These are phyloP conservation scores for Apis dorsata DNA, from an alignment of 1,140 invertebrate genomes.

Conservation along the genomic window DNA sequence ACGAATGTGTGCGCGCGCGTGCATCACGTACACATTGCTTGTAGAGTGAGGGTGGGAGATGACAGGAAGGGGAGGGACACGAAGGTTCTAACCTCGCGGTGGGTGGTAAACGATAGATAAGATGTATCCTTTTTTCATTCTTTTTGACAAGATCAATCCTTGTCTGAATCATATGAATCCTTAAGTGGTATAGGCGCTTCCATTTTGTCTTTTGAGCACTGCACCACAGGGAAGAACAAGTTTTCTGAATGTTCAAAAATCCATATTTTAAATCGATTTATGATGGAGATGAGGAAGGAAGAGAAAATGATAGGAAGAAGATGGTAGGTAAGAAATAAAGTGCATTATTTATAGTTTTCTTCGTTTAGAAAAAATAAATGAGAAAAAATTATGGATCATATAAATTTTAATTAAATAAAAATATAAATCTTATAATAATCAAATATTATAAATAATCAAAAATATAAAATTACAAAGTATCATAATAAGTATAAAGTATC, in stretches of 20 bases:
- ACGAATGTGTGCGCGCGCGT: not conserved
- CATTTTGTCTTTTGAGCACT: not conserved
- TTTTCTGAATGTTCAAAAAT: not conserved
- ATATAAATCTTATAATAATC: not conserved
- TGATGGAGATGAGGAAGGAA: not conserved
- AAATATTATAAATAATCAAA: not conserved
- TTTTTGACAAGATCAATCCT: not conserved
- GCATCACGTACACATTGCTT: not conserved
- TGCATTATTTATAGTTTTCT: not conserved
- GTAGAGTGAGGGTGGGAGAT: not conserved
- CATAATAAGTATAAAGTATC: too few species aligned
- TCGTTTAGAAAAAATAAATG: not conserved
- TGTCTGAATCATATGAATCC: not conserved
- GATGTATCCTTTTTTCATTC: not conserved
- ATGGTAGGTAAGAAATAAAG: not conserved
- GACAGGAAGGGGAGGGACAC: not conserved
- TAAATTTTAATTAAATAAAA: not conserved
- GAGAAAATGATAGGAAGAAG: too few species aligned
- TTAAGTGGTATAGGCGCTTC: not conserved
- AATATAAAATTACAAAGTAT: too few species aligned
- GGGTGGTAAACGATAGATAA: conserved; percentile 36
- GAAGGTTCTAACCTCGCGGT: conserved; percentile 16
- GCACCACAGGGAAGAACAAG: not conserved
- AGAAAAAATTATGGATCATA: not conserved
- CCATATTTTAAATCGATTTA: not conserved